Base-by-base conservation (phyloP, 1,140 invertebrate genomes). In the Microplitis mediator region DNA sequence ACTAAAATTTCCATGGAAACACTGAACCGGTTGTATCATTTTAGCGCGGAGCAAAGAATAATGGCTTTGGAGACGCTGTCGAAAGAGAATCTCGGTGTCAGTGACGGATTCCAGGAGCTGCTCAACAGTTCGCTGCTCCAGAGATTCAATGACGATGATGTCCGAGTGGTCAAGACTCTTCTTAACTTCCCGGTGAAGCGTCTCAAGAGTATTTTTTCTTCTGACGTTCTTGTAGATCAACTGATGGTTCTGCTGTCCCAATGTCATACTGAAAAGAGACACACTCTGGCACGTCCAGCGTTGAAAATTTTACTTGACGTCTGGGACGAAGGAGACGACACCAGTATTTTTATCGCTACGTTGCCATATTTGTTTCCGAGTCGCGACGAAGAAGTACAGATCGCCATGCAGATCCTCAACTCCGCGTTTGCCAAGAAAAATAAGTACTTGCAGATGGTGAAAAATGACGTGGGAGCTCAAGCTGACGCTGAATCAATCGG, bases 11-110 rank as follows among this genome's bases (percentile, higher is more conserved):
- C 85, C 85, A 77, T 88, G 9, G 88, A 89, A 14, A 85, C 92
- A 0, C 91, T 93, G 71, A 89, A 92, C 78, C 91, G 91, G 62
- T 80, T 94, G 1, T 91, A 92, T 76, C 91, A 94, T 79, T 83
- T 89, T 4, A 91, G 89, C 79, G 75, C 90, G 0, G 82, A 89
- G 65, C 87, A 91, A 60, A 85, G 93, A 74, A 82, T 90, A 1
- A 81, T 89, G 73, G 92, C 92, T 0, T 85, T 94, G 4, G 35
- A 81, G 31, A 73, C 75, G 8, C 66, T 87, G 0, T 79, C 80
- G 0, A 70, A 78, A 14, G 60, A 80, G 0, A 56, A 78, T 2
- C 45, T 82, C 0, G 64, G 69, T 13, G 73, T 86, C 2, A 79
- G 80, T 4, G 79, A 84, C 11, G 79, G 69, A 39, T 79, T 86